Base-by-base conservation (phyloP, 1,140 invertebrate genomes). In the Drosophila auraria region DNA sequence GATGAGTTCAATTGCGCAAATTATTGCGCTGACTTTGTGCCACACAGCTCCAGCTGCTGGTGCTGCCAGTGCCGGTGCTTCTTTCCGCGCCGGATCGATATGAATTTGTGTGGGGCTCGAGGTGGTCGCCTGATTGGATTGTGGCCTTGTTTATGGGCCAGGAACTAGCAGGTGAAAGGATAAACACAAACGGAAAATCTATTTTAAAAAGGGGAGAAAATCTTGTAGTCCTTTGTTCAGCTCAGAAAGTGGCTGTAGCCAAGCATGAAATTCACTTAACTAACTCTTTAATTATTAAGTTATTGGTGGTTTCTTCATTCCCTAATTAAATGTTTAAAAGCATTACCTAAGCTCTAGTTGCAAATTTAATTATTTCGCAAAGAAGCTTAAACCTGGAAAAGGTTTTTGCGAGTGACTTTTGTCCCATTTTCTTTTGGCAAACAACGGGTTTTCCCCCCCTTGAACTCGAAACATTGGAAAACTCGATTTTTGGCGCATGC, bases 1-100 rank as follows among this genome's bases (percentile, higher is more conserved):
- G 83, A 87, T 87, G 83, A 83, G 83, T 89, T 83, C 83, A 87
- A 87, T 87, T 87, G 83, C 80, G 83, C 83, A 87, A 87, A 87
- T 87, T 87, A 83, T 76, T 73, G 64, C 80, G 80, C 62, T 87
- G 83, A 87, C 83, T 87, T 81, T 78, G 62, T 74, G 61, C 61
- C 15, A 63, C 15, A 63, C 40, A 63, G 60, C 49, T 40, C 33
- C 20, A 11, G 59, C 25, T 63, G 77, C 60, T 61, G 59, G 45
- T 75, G 50, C n/a, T 36, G 42, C 12, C 14, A 23, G 14, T 61
- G 74, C 57, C 53, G 68, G 60, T 72, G 51, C 23, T 49, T 49
- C 40, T 20, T 53, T 47, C 20, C 30, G 11, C n/a, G 25, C 20
- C 36, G n/a, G 70, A 51, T 72, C 70, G 30, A 73, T 72, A 60